Percentiles rank a stretch among this genome's conserved stretches.
Conservation (phyloP, 1,140 invertebrate species). For the Calephelis nemesis region DNA sequence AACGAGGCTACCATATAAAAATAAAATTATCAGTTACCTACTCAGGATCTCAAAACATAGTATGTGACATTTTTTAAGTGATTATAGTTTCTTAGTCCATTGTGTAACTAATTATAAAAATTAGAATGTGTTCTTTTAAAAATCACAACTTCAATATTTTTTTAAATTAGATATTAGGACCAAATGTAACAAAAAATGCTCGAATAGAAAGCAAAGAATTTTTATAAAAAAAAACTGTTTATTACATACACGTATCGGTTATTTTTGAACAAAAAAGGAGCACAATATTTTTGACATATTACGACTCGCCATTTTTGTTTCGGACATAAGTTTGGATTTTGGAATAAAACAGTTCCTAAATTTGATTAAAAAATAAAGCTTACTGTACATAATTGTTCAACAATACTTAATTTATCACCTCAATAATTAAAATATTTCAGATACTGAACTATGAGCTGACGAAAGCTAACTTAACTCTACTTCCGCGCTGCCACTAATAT, state of each 20-base stretch:
- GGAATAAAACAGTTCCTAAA: not conserved
- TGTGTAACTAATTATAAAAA: conserved; percentile 5
- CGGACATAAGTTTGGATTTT: conserved; percentile 8
- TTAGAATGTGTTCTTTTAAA: not conserved
- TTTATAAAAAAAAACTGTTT: not conserved
- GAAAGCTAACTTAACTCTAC: conserved; percentile 58
- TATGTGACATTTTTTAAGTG: no score
- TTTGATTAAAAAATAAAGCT: not conserved
- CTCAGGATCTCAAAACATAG: no score
- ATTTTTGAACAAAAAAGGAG: conserved; percentile 18
- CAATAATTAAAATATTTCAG: not conserved
- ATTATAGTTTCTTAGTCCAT: conserved; percentile 2
- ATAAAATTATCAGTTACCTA: no score
- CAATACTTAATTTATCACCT: not conserved
- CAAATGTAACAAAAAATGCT: not conserved
- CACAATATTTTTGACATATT: conserved; percentile 19
- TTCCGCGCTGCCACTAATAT: conserved; percentile 46
- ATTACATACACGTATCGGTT: not conserved
- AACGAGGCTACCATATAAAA: no score
- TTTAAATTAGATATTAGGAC: not conserved
- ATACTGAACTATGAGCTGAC: conserved; percentile 19
- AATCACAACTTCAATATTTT: no score
- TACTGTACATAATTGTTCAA: not conserved
- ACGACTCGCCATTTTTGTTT: conserved; percentile 29
- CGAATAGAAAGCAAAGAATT: not conserved